phyloP scores from a whole-genome alignment of 53 echinoderm and acorn worm species.

The Astropecten irregularis region DNA sequence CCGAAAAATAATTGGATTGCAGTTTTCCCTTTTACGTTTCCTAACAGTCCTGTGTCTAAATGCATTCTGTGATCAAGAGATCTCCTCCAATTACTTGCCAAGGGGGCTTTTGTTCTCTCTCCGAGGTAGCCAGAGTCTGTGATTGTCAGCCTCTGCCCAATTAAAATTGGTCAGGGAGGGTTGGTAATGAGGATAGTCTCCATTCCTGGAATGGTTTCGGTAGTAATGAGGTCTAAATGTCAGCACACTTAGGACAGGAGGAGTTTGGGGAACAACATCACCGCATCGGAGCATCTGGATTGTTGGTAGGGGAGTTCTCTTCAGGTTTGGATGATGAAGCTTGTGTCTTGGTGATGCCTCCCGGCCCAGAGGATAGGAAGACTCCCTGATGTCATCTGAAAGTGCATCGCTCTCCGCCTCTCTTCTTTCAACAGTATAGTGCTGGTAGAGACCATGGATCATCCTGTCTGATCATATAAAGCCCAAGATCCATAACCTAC shows the following conservation, averaged over 20 bases:
- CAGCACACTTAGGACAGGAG: no score
- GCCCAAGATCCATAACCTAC: no score
- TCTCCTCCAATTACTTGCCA: background rate
- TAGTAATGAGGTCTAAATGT: background rate
- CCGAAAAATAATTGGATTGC: background rate
- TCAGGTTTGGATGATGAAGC: no score
- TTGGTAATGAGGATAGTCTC: background rate
- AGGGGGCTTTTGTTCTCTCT: background rate
- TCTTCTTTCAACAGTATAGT: no score
- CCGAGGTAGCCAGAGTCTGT: background rate
- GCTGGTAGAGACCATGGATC: no score
- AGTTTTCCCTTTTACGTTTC: background rate
- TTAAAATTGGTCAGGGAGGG: background rate
- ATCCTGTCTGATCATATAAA: no score
- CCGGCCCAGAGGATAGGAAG: background rate
- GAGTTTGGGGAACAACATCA: no score
- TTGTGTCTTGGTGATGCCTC: background rate
- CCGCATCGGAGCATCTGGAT: no score
- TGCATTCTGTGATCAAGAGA: background rate
- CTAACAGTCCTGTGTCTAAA: background rate
- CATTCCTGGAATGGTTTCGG: background rate
- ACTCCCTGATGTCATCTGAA: background rate
- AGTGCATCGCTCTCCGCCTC: no score
- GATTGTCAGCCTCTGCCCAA: background rate
- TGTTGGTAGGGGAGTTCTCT: no score